phyloP scores from a whole-genome alignment of 53 echinoderm and acorn worm species.

The Hippasteria phrygiana region DNA sequence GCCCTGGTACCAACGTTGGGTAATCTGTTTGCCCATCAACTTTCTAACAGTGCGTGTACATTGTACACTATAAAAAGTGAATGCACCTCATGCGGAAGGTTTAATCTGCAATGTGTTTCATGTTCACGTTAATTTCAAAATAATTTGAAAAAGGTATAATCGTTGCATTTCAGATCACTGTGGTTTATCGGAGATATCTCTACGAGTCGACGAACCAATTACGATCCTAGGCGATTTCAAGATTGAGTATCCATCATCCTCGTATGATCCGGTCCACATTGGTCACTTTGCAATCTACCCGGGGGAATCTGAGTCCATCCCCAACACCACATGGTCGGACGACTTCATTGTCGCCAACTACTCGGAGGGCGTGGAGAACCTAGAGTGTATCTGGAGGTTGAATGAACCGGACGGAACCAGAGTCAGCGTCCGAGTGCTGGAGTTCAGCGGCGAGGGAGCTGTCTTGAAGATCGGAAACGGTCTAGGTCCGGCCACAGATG shows the following conservation, averaged over 20 bases:
- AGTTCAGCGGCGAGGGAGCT: not conserved
- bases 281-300: slow-evolving; percentile 8
- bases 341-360: not conserved
- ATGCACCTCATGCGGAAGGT: too few relatives aligned
- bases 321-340: not conserved
- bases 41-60: too few relatives aligned
- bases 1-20: too few relatives aligned
- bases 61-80: too few relatives aligned
- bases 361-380: not conserved
- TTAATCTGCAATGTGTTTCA: not conserved
- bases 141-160: not conserved
- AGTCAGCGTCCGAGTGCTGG: not conserved
- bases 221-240: not conserved
- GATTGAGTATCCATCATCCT: too few relatives aligned
- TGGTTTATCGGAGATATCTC: not conserved
- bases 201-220: not conserved
- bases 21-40: too few relatives aligned
- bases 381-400: slow-evolving; percentile 33
- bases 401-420: not conserved
- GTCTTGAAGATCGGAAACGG: not conserved
- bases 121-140: not conserved
- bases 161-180: not conserved
- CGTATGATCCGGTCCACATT: not conserved
- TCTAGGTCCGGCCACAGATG: not conserved
- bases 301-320: not conserved